A percentile compares a stretch with the other conserved stretches of the same genome.
Evolutionary conservation across 2,888 invertebrate species (phyloP).

Genomic region (Chymomyza procnemis): DNA sequence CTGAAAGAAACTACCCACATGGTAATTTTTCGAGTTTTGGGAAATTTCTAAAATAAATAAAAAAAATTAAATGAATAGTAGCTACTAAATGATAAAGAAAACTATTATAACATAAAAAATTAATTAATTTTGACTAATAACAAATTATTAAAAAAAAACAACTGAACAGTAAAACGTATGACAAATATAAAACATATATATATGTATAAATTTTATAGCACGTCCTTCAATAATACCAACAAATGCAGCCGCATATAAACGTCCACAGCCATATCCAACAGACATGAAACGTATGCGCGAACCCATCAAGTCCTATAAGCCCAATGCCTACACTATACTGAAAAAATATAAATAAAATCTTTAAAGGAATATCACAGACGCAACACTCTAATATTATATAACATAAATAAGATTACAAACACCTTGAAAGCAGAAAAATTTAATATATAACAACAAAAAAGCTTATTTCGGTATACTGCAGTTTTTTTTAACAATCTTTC

Average conservation of each 20-base stretch:
- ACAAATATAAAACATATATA: conserved; percentile 34
- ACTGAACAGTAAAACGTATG: background rate
- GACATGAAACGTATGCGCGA: conserved; percentile 75
- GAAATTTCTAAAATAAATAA: background rate
- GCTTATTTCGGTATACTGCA: conserved; percentile 8
- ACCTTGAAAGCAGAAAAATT: conserved; percentile 5
- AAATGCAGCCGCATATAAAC: conserved; percentile 71
- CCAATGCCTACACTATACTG: conserved; percentile 67
- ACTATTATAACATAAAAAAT: background rate
- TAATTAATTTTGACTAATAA: background rate
- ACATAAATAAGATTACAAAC: background rate
- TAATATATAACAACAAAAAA: conserved; percentile 18
- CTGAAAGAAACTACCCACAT: background rate
- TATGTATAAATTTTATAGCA: conserved; percentile 70
- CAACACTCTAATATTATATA: background rate
- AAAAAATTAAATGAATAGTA: background rate
- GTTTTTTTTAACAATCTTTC: conserved; percentile 19
- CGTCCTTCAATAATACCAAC: conserved; percentile 70
- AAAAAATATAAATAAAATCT: conserved; percentile 68
- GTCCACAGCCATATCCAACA: conserved; percentile 67
- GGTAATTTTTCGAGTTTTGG: background rate
- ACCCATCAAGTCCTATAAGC: conserved; percentile 71
- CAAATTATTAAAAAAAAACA: background rate
- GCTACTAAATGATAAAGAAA: background rate
- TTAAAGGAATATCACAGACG: background rate